Evolutionary conservation across 2,113 vertebrate genomes (phyloP).

Genomic region (Thermophis baileyi): DNA sequence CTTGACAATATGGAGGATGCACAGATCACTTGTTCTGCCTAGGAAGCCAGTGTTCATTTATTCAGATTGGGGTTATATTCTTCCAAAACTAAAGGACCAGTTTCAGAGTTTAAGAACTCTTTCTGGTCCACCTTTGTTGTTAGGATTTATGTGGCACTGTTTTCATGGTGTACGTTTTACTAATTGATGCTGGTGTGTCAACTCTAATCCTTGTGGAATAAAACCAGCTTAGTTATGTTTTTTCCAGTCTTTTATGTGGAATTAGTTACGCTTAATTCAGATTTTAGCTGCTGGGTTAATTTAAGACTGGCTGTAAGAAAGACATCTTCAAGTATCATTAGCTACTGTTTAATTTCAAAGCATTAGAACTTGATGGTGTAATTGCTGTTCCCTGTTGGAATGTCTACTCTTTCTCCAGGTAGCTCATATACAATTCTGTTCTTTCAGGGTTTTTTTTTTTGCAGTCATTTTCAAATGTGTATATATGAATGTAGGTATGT

Average conservation of each 20-base stretch:
- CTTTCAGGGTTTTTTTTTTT: not conserved
- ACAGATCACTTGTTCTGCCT: not conserved
- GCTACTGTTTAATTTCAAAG: not conserved
- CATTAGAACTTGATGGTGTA: not conserved
- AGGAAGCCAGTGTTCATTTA: not conserved
- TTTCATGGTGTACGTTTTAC: not conserved
- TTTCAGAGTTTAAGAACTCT: too few relatives aligned
- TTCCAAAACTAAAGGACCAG: not conserved
- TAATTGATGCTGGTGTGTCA: not conserved
- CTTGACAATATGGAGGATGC: not conserved
- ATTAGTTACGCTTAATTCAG: too few relatives aligned
- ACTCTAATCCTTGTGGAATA: not conserved
- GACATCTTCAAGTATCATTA: not conserved
- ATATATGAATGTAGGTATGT: not conserved
- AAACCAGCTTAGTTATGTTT: not conserved
- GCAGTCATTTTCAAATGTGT: not conserved
- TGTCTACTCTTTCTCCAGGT: not conserved
- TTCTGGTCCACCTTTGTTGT: not conserved
- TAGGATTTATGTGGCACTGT: not conserved
- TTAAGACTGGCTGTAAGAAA: not conserved
- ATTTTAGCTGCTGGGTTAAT: not conserved
- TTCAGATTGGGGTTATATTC: not conserved
- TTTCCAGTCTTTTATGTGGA: not conserved
- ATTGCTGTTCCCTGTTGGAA: not conserved
- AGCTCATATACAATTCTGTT: not conserved